phyloP scores from a whole-genome alignment of 2,888 invertebrate genomes.

The Pegoplata infirma region DNA sequence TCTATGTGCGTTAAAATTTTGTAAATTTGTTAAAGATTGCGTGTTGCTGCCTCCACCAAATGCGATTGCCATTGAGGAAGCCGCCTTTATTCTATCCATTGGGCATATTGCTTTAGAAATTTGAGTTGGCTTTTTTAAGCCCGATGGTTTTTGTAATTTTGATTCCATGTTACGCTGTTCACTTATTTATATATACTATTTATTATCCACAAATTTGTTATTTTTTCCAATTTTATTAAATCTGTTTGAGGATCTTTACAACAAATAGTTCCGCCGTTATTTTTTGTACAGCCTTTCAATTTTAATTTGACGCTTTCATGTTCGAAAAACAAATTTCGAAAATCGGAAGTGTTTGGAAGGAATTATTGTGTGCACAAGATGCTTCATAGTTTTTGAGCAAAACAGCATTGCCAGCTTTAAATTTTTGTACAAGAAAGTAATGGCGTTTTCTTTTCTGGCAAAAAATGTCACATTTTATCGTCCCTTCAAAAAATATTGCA shows the following conservation, averaged over 20 bases:
- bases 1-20: slow-evolving; percentile 34
- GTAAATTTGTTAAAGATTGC: slow-evolving; percentile 65
- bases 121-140: slow-evolving; percentile 69
- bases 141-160: slow-evolving; percentile 78
- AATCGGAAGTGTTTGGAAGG: slow-evolving; percentile 40
- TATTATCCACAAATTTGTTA: background rate
- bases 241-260: background rate
- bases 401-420: no score
- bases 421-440: background rate
- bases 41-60: slow-evolving; percentile 45
- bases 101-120: slow-evolving; percentile 71
- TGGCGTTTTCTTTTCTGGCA: no score
- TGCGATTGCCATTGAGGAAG: slow-evolving; percentile 18
- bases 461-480: no score
- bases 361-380: no score
- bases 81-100: slow-evolving; percentile 72
- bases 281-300: slow-evolving; percentile 54
- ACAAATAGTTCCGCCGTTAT: slow-evolving; percentile 54
- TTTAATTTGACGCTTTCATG: slow-evolving; percentile 59
- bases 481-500: no score
- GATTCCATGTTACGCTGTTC: slow-evolving; percentile 79
- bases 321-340: slow-evolving; percentile 24
- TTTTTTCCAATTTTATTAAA: background rate
- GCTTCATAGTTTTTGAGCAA: no score
- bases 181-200: background rate